These are phyloP conservation scores for Salvelinus namaycush DNA, from an alignment of 2,113 vertebrate species.

Conservation along the genomic window DNA sequence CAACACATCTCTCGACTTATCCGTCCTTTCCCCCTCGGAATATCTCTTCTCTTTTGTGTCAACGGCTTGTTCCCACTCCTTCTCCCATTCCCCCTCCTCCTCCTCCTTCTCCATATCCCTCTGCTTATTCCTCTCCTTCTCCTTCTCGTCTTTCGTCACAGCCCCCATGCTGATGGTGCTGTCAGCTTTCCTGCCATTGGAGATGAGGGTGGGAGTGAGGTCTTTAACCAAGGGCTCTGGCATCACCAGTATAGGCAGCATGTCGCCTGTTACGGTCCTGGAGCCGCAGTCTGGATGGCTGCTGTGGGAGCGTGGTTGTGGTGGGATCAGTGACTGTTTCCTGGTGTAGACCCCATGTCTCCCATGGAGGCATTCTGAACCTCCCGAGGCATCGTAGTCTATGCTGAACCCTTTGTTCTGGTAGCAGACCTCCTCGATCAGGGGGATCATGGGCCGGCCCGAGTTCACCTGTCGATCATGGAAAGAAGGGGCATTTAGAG, in stretches of 20 bases:
- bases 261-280: neutral
- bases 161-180: constrained; percentile 1
- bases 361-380: constrained; percentile 43
- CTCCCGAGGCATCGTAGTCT: constrained; percentile 25
- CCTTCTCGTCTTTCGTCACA: neutral
- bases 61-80: neutral
- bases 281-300: neutral
- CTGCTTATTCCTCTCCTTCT: neutral
- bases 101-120: neutral
- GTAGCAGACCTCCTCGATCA: constrained; percentile 41
- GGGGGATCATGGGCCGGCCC: constrained; percentile 17
- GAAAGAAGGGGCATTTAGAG: constrained; percentile 34
- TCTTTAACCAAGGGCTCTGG: constrained; percentile 9
- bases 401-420: constrained; percentile 34
- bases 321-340: constrained; percentile 35
- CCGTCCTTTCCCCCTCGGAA: neutral
- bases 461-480: constrained; percentile 51
- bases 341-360: constrained; percentile 49
- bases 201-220: neutral
- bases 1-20: neutral
- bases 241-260: constrained; percentile 18
- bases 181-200: constrained; percentile 14
- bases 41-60: neutral
- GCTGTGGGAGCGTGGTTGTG: neutral
- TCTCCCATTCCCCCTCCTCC: neutral